phyloP scores from a whole-genome alignment of 1,140 invertebrate genomes.

The Cydia pomonella region DNA sequence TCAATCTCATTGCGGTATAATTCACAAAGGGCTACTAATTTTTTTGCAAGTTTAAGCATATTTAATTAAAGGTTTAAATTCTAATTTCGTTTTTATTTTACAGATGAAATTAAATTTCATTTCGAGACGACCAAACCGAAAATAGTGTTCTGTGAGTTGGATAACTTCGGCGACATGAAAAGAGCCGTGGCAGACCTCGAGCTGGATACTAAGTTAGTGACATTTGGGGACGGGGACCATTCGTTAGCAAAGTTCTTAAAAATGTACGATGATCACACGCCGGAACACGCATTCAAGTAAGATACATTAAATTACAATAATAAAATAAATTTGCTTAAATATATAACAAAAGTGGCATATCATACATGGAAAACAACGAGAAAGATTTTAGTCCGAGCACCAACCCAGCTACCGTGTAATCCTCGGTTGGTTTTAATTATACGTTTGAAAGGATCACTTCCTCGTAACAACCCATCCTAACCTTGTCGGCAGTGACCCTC shows the following conservation, averaged over 20 bases:
- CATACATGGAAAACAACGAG: no score
- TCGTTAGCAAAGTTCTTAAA: slow-evolving; percentile 49
- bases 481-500: no score
- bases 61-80: no score
- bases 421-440: no score
- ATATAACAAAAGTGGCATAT: no score
- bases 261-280: slow-evolving; percentile 40
- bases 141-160: slow-evolving; percentile 52
- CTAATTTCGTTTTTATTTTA: slow-evolving; percentile 34
- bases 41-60: no score
- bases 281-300: slow-evolving; percentile 50
- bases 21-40: no score
- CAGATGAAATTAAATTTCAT: slow-evolving; percentile 53
- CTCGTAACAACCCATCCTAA: no score
- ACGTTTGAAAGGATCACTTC: no score
- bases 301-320: slow-evolving; percentile 34
- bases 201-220: slow-evolving; percentile 46
- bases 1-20: no score
- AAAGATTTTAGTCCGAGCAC: no score
- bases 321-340: not conserved
- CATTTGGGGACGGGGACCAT: slow-evolving; percentile 43
- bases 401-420: no score
- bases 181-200: slow-evolving; percentile 44
- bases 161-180: slow-evolving; percentile 40
- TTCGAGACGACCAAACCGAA: slow-evolving; percentile 52